A percentile compares a stretch with the other conserved stretches of the same genome.
phyloP scores from a whole-genome alignment of 2,888 invertebrate genomes.

The Luperina nickerlii region DNA sequence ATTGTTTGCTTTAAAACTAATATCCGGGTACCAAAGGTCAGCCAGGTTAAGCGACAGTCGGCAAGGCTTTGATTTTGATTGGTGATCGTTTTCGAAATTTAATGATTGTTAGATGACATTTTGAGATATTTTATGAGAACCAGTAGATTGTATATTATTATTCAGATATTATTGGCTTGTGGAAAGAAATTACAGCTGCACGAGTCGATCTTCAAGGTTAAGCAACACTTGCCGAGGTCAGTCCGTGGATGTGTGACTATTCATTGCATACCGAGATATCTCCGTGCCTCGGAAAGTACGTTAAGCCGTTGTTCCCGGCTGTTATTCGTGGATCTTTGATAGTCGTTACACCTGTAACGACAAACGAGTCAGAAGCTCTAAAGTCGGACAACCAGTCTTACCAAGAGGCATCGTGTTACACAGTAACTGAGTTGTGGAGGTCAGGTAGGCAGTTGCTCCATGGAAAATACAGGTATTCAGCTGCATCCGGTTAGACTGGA shows the following conservation, averaged over 20 bases:
- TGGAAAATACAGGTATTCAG: too few relatives aligned
- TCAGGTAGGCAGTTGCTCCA: too few relatives aligned
- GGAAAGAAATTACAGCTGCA: too few relatives aligned
- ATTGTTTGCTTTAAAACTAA: conserved; percentile 64
- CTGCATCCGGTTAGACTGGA: too few relatives aligned
- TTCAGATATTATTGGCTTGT: neutral
- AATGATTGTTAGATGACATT: neutral
- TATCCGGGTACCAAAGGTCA: conserved; percentile 64
- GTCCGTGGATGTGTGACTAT: too few relatives aligned
- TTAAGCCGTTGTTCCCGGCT: too few relatives aligned
- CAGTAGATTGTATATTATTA: neutral
- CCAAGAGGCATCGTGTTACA: too few relatives aligned
- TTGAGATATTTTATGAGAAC: neutral
- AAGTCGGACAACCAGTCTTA: neutral
- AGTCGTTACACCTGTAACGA: too few relatives aligned
- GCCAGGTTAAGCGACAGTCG: conserved; percentile 48
- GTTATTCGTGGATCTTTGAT: neutral
- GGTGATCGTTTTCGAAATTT: conserved; percentile 35
- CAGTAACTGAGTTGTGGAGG: too few relatives aligned
- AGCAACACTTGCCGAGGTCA: neutral
- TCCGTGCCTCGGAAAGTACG: too few relatives aligned
- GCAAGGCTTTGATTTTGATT: conserved; percentile 56
- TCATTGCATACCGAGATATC: too few relatives aligned
- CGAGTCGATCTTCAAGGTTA: neutral
- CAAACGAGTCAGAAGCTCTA: neutral